Evolutionary conservation across 2,113 vertebrate genomes (phyloP), one percentile per base, ranked within the genome.

Genomic region (Myodes glareolus): DNA sequence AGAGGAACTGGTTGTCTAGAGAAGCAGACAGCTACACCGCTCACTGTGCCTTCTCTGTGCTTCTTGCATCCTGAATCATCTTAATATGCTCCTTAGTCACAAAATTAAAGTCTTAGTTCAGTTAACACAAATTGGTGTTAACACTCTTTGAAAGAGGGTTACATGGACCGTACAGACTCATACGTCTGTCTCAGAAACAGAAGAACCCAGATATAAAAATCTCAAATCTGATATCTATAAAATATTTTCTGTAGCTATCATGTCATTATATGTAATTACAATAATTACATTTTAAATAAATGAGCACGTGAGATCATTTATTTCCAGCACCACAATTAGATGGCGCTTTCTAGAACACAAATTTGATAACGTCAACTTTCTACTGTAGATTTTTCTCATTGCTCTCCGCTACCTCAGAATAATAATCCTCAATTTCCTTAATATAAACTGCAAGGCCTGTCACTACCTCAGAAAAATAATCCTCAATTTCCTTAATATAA

Each of bases 211-310:
- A 39, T 61, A 63, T 3, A 61, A 72, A 87, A 88, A 91, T 31
- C 52, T 58, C 61, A 88, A 91, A 88, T 11, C 50, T 78, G 27
- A 77, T 25, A 47, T 84, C 87, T 82, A 93, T 50, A 63, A 58
- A 88, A 82, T 95, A 92, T 58, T 67, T 76, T 85, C 9, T n/a
- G 52, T 80, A 42, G 36, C 77, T 91, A 77, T 91, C 55, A 82
- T 84, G 9, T 68, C 73, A 85, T 65, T 80, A n/a, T 65, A 76
- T 80, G 45, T 50, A 65, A 80, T 94, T 72, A 91, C 42, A 65
- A 88, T 88, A 94, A 90, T 87, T 87, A 86, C 58, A 86, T 92
- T 92, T 96, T 73, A 97, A 94, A 80, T 42, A 95, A 95, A 65
- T 80, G 47, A 97, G 16, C 61, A 58, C 39, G 13, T 50, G 78